Evolutionary conservation across 2,797 vertebrate species (phyloP).

Genomic region (Hydrophis major): DNA sequence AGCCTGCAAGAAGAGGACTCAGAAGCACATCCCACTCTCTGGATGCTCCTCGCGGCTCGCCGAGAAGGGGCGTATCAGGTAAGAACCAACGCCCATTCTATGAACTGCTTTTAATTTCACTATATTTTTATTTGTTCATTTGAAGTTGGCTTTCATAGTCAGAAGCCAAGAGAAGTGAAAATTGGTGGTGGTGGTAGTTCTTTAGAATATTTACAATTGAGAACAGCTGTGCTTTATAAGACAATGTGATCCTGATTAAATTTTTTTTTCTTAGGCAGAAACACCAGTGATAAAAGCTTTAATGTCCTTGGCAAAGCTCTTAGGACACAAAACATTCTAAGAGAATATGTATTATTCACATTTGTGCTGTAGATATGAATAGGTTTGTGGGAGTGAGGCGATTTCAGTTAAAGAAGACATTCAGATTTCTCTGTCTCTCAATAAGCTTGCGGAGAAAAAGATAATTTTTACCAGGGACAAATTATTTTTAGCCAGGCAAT

Average conservation of each 20-base stretch:
- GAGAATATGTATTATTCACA: slow-evolving; percentile 4
- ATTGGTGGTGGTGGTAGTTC: not conserved
- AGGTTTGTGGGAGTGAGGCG: not conserved
- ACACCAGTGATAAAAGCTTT: not conserved
- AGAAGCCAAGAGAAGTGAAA: not conserved
- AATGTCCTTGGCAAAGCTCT: not conserved
- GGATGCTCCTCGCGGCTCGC: no score
- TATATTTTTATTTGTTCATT: not conserved
- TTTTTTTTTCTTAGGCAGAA: not conserved
- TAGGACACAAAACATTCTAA: not conserved
- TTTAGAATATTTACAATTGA: not conserved
- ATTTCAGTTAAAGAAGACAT: not conserved
- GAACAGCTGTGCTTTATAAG: not conserved
- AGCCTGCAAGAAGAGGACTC: no score
- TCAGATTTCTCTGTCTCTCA: not conserved
- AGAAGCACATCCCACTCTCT: no score
- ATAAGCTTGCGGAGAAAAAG: not conserved
- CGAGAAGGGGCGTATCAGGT: no score
- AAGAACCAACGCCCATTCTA: not conserved
- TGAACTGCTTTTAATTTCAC: not conserved
- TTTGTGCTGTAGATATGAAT: not conserved
- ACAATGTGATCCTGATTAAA: not conserved
- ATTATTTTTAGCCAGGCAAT: not conserved
- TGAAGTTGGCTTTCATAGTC: not conserved
- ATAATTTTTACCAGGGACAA: not conserved